phyloP scores from a whole-genome alignment of 2,797 vertebrate species.

The Lithobates pipiens region DNA sequence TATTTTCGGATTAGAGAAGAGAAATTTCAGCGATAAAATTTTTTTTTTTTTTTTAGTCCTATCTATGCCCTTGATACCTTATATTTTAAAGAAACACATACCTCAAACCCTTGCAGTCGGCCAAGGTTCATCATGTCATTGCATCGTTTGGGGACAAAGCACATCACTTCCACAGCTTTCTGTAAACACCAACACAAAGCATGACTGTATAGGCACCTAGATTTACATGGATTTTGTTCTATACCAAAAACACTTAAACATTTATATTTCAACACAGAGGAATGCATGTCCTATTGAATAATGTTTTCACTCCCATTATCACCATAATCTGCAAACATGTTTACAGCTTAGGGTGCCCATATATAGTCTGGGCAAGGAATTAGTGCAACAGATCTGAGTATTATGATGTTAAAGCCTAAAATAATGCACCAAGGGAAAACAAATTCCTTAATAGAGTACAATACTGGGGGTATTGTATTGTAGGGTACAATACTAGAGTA shows the following conservation, averaged over 20 bases:
- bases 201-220: not conserved
- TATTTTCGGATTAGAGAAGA: no score
- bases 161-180: conserved; percentile 94
- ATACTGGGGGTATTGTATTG: no score
- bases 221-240: not conserved
- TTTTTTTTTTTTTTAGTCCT: not conserved
- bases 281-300: no score
- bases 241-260: not conserved
- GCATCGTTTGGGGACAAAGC: conserved; percentile 92
- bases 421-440: no score
- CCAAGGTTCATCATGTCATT: conserved; percentile 97
- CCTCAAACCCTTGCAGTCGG: conserved; percentile 91
- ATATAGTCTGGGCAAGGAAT: not conserved
- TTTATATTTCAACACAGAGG: no score
- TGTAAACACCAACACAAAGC: conserved; percentile 65
- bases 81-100: conserved; percentile 63
- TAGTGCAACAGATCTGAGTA: not conserved
- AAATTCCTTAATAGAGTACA: no score
- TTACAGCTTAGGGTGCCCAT: not conserved
- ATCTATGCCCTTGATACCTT: not conserved
- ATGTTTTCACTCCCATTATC: not conserved
- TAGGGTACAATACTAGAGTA: no score
- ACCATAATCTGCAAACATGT: not conserved
- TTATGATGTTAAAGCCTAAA: not conserved
- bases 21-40: no score